Conservation (phyloP, 2,113 vertebrate genomes). For the Colinus virginianus region DNA sequence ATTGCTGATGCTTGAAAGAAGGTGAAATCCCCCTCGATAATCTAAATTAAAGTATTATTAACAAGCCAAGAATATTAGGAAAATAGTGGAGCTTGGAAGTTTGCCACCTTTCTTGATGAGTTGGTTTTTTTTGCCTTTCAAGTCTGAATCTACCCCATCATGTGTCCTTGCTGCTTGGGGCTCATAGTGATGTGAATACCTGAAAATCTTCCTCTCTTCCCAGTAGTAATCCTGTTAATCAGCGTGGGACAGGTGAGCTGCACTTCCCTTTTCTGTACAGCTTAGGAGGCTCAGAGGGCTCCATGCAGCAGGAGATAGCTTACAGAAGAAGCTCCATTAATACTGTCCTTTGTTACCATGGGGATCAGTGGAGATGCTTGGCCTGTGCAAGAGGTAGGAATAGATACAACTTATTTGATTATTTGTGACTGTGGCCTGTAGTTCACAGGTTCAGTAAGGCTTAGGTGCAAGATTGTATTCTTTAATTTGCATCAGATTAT, state of each 20-base stretch:
- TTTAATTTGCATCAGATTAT: neutral
- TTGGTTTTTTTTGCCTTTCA: neutral
- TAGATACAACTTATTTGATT: neutral
- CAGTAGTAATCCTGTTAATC: neutral
- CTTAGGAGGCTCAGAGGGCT: neutral
- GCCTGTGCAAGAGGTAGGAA: neutral
- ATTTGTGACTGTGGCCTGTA: neutral
- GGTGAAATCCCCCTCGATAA: neutral
- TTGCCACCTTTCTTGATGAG: neutral
- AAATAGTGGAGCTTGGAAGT: neutral
- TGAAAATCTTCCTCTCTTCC: neutral
- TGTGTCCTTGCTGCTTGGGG: neutral
- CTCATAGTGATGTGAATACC: neutral
- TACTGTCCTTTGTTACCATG: neutral
- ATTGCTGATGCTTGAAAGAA: neutral
- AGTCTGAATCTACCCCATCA: neutral
- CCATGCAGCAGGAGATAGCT: neutral
- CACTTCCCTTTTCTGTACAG: neutral
- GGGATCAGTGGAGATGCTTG: neutral
- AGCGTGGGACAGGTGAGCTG: neutral
- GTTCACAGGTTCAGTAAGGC: neutral
- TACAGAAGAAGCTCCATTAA: neutral
- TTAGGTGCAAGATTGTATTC: neutral
- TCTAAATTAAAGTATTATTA: neutral
- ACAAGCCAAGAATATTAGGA: neutral